A percentile compares a stretch with the other conserved stretches of the same genome.
Evolutionary conservation across 2,888 invertebrate species (phyloP).

Genomic region (Adineta ricciae): DNA sequence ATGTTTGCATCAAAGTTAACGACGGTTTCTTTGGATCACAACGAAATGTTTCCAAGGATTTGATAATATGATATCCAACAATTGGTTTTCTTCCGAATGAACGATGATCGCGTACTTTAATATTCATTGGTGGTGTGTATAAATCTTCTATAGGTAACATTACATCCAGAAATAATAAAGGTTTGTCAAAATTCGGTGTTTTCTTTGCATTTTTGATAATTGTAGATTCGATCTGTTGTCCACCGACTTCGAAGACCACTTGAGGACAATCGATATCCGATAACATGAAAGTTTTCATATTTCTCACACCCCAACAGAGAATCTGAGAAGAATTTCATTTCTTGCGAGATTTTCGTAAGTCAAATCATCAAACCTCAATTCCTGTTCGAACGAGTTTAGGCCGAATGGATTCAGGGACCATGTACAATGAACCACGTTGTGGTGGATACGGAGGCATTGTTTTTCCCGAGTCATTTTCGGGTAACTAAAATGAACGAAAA

Average conservation of each 20-base stretch:
- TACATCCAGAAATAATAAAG: constrained; percentile 71
- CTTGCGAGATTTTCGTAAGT: background rate
- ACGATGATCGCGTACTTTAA: constrained; percentile 53
- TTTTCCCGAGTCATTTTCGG: constrained; percentile 38
- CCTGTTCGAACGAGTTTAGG: constrained; percentile 51
- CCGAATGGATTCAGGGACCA: constrained; percentile 51
- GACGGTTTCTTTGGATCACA: constrained; percentile 4
- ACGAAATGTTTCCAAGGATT: constrained; percentile 61
- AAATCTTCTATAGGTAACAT: constrained; percentile 52
- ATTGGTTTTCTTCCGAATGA: constrained; percentile 53
- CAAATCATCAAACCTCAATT: constrained; percentile 59
- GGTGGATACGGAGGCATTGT: constrained; percentile 51
- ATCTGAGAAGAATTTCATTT: constrained; percentile 40
- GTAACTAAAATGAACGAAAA: background rate
- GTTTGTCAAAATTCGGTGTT: constrained; percentile 76
- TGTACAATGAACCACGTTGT: constrained; percentile 45
- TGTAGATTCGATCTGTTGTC: constrained; percentile 68
- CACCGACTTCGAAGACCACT: constrained; percentile 80
- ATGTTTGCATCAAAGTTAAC: constrained; percentile 21
- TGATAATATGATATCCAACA: constrained; percentile 75
- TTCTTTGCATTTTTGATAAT: constrained; percentile 72
- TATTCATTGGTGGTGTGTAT: constrained; percentile 54
- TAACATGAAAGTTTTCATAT: constrained; percentile 70
- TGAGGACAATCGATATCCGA: constrained; percentile 73
- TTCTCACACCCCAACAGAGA: constrained; percentile 79